Conservation (phyloP, 2,797 vertebrate species). For the Esox lucius region DNA sequence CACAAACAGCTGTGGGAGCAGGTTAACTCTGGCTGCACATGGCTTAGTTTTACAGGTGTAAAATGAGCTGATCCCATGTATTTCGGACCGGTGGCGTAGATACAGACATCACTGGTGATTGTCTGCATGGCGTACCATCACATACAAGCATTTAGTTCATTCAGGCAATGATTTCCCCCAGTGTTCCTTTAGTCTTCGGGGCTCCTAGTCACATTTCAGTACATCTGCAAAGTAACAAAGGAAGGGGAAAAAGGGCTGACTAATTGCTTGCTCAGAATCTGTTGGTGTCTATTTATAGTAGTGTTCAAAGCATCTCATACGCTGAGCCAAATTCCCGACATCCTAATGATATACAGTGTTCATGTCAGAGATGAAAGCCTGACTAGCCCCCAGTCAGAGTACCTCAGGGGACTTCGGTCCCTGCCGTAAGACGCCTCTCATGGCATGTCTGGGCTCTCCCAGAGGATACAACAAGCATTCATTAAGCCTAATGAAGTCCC, state of each 20-base stretch:
- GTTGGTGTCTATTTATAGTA: slow-evolving; percentile 45
- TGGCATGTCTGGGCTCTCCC: slow-evolving; percentile 17
- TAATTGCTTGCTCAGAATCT: slow-evolving; percentile 12
- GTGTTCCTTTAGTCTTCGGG: background rate
- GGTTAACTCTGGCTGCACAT: no score
- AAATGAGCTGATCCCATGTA: background rate
- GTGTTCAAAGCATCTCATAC: slow-evolving; percentile 26
- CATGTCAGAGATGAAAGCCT: slow-evolving; percentile 49
- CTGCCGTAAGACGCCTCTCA: slow-evolving; percentile 21
- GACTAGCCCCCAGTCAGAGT: slow-evolving; percentile 39
- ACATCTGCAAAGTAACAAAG: background rate
- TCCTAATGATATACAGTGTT: slow-evolving; percentile 51
- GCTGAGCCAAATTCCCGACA: slow-evolving; percentile 33
- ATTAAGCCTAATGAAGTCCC: slow-evolving; percentile 57
- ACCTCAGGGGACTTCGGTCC: slow-evolving; percentile 38
- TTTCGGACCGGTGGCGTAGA: no score
- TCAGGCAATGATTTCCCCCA: background rate
- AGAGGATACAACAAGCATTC: slow-evolving; percentile 43
- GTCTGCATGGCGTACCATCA: background rate
- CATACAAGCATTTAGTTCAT: background rate
- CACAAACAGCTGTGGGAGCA: no score
- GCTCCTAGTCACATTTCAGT: background rate
- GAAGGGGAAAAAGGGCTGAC: background rate
- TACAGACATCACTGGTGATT: background rate
- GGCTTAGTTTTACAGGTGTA: background rate